phyloP scores from a whole-genome alignment of 2,888 invertebrate genomes.

The Amblyjoppa proteus region DNA sequence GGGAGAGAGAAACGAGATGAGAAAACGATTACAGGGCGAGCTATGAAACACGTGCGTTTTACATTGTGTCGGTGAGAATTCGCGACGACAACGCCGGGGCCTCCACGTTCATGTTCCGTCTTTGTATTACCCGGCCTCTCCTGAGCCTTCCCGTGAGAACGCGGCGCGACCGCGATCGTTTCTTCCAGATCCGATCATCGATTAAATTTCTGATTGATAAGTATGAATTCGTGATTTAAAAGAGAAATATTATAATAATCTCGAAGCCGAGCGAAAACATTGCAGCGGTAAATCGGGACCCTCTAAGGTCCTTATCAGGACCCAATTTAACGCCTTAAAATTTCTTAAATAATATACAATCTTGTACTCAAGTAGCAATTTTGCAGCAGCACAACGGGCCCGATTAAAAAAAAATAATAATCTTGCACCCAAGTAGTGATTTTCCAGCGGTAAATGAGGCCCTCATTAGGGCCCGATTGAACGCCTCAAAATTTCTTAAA shows the following conservation, averaged over 20 bases:
- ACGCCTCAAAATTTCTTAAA: no score
- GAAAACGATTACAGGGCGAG: slow-evolving; percentile 60
- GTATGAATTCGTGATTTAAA: not conserved
- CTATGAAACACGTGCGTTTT: slow-evolving; percentile 58
- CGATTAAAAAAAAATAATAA: no score
- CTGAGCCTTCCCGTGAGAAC: slow-evolving; percentile 18
- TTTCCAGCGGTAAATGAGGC: no score
- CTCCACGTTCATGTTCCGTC: not conserved
- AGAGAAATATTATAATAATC: not conserved
- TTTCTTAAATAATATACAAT: no score
- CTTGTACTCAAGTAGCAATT: no score
- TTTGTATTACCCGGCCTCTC: not conserved
- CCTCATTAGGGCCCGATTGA: no score
- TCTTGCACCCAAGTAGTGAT: no score
- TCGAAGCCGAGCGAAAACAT: no score
- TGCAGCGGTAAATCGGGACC: no score
- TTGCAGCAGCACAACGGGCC: no score
- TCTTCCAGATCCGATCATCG: not conserved
- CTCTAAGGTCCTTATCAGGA: no score
- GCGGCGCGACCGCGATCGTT: not conserved
- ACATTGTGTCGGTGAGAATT: slow-evolving; percentile 61
- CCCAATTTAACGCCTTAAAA: no score
- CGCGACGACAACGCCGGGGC: slow-evolving; percentile 3
- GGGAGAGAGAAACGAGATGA: slow-evolving; percentile 42
- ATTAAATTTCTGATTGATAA: slow-evolving; percentile 7